Percentiles rank a stretch among this genome's conserved stretches.
Evolutionary conservation across 2,888 invertebrate species (phyloP).

Genomic region (Mantis religiosa): DNA sequence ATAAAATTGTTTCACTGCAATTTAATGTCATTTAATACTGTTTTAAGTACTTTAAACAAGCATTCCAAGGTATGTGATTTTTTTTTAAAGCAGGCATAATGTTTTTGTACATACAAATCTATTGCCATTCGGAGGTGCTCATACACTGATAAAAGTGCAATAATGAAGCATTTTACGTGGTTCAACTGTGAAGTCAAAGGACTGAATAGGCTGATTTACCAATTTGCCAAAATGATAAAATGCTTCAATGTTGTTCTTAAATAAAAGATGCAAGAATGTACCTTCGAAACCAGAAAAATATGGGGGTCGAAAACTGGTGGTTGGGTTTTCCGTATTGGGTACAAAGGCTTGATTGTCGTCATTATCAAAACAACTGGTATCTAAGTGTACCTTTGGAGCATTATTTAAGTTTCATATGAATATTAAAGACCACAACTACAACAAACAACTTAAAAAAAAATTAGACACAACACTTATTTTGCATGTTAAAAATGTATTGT

Average conservation of each 20-base stretch:
- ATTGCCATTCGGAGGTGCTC: constrained; percentile 3
- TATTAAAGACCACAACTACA: too few relatives aligned
- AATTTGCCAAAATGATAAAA: not conserved
- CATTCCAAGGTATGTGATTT: not conserved
- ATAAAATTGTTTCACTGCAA: not conserved
- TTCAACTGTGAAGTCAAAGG: not conserved
- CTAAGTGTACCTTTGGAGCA: not conserved
- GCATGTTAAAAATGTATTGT: not conserved
- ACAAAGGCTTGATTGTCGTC: not conserved
- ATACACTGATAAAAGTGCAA: not conserved
- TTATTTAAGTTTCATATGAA: not conserved
- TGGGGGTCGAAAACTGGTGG: constrained; percentile 9
- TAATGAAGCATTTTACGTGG: not conserved
- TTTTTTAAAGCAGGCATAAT: not conserved
- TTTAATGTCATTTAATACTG: not conserved
- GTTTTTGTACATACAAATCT: not conserved
- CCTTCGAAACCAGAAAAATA: not conserved
- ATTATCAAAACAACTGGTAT: not conserved
- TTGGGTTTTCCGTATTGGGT: not conserved
- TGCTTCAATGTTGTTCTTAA: constrained; percentile 1
- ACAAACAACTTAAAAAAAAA: too few relatives aligned
- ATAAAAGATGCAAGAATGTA: not conserved
- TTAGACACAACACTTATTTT: not conserved
- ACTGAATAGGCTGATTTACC: not conserved
- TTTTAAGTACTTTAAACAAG: not conserved